Evolutionary conservation across 92 coral and sea anemone species (phyloP).

Genomic region (Epizoanthus fatuus): DNA sequence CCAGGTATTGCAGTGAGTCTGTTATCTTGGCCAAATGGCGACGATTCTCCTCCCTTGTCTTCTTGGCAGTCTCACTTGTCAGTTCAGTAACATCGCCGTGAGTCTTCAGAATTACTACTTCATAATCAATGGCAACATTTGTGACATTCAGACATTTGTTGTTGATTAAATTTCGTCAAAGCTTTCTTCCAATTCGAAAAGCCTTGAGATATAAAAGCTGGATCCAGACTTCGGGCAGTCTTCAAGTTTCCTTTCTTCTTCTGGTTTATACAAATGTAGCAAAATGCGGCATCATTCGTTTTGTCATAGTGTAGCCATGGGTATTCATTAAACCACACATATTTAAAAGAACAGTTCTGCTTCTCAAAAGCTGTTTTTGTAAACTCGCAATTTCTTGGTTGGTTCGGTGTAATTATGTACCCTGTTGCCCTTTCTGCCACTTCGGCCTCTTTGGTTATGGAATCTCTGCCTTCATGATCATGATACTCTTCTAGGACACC

Average conservation of each 20-base stretch:
- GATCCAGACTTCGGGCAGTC: constrained; percentile 48
- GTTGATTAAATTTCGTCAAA: constrained; percentile 40
- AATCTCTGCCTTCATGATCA: too few species aligned
- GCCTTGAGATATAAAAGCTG: constrained; percentile 56
- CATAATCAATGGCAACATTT: constrained; percentile 42
- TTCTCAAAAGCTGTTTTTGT: too few species aligned
- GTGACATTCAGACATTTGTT: constrained; percentile 62
- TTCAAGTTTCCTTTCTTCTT: constrained; percentile 46
- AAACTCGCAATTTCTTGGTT: too few species aligned
- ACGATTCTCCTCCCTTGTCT: constrained; percentile 53
- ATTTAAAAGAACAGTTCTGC: too few species aligned
- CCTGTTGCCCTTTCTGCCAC: too few species aligned
- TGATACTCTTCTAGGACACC: too few species aligned
- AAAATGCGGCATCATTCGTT: constrained; percentile 10
- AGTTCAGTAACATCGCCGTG: constrained; percentile 46
- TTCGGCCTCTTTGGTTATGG: too few species aligned
- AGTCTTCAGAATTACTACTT: constrained; percentile 54
- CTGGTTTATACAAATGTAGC: constrained; percentile 51
- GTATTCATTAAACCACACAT: too few species aligned
- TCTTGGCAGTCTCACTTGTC: constrained; percentile 52
- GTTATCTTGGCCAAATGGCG: constrained; percentile 50
- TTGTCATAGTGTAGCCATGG: too few species aligned
- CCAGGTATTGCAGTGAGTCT: constrained; percentile 18
- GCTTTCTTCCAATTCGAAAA: constrained; percentile 72
- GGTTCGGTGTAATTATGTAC: too few species aligned